Percentiles rank a stretch among this genome's conserved stretches.
These are phyloP conservation scores for Macheiramphus alcinus DNA, from an alignment of 2,113 vertebrate genomes.

Conservation along the genomic window DNA sequence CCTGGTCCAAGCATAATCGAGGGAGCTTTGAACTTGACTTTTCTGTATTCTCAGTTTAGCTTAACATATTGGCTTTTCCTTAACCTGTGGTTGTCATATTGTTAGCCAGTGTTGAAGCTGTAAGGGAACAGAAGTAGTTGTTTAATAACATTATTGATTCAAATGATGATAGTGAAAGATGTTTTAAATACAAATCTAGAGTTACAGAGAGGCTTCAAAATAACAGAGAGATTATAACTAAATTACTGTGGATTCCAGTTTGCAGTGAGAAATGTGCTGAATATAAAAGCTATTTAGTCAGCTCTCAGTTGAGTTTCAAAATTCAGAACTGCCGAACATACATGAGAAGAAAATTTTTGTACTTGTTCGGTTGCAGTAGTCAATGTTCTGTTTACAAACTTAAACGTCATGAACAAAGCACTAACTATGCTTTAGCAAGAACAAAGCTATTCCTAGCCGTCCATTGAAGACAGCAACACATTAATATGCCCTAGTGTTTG, in stretches of 20 bases:
- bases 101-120: slow-evolving; percentile 79
- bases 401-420: neutral
- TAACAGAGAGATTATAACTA: neutral
- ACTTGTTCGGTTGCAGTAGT: neutral
- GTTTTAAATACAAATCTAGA: neutral
- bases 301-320: neutral
- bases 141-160: neutral
- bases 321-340: neutral
- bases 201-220: neutral
- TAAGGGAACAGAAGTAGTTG: neutral
- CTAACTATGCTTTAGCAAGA: neutral
- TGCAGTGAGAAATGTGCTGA: neutral
- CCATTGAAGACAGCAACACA: neutral
- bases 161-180: neutral
- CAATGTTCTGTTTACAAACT: neutral
- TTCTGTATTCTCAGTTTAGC: slow-evolving; percentile 3
- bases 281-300: neutral
- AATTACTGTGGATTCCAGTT: neutral
- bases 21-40: slow-evolving; percentile 39
- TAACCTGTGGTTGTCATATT: slow-evolving; percentile 61
- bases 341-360: neutral
- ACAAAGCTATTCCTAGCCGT: neutral
- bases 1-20: neutral
- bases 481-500: neutral
- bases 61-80: neutral